Conservation (phyloP, 2,888 invertebrate species). For the Euproctis similis region DNA sequence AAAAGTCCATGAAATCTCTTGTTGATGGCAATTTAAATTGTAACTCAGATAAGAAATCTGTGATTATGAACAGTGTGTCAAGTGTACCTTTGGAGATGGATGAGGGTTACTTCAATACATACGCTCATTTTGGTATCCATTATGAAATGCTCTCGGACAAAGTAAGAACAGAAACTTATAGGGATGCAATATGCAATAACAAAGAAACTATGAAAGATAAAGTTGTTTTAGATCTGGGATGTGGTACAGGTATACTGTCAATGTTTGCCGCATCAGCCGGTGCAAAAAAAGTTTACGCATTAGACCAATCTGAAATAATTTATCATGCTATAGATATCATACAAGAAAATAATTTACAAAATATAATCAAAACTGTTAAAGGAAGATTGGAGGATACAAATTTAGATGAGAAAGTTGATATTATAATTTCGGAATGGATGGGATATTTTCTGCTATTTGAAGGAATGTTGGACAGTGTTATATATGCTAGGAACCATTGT, state of each 20-base stretch:
- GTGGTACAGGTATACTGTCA: slow-evolving; percentile 97
- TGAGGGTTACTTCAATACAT: slow-evolving; percentile 86
- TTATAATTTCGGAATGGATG: slow-evolving; percentile 99
- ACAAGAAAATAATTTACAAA: slow-evolving; percentile 85
- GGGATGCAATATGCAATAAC: slow-evolving; percentile 88
- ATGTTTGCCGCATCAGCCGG: slow-evolving; percentile 98
- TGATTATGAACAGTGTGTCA: slow-evolving; percentile 49
- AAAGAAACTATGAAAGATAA: slow-evolving; percentile 81
- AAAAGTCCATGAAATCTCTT: slow-evolving; percentile 72
- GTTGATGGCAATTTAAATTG: slow-evolving; percentile 53
- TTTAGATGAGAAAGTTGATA: slow-evolving; percentile 88
- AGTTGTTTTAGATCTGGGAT: slow-evolving; percentile 95
- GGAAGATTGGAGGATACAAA: slow-evolving; percentile 90
- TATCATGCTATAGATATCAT: slow-evolving; percentile 97
- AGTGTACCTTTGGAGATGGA: slow-evolving; percentile 79
- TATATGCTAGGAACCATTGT: slow-evolving; percentile 90
- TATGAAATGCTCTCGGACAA: slow-evolving; percentile 95
- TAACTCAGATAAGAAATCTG: slow-evolving; percentile 23
- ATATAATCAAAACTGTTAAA: slow-evolving; percentile 85
- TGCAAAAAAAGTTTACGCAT: slow-evolving; percentile 90
- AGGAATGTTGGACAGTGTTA: slow-evolving; percentile 96
- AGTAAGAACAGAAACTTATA: slow-evolving; percentile 90
- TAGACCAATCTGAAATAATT: slow-evolving; percentile 97
- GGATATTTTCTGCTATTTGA: slow-evolving; percentile 97
- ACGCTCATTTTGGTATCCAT: slow-evolving; percentile 94